Evolutionary conservation across 2,888 invertebrate genomes (phyloP), one percentile per base, ranked within the genome.

Genomic region (Trisateles emortualis): DNA sequence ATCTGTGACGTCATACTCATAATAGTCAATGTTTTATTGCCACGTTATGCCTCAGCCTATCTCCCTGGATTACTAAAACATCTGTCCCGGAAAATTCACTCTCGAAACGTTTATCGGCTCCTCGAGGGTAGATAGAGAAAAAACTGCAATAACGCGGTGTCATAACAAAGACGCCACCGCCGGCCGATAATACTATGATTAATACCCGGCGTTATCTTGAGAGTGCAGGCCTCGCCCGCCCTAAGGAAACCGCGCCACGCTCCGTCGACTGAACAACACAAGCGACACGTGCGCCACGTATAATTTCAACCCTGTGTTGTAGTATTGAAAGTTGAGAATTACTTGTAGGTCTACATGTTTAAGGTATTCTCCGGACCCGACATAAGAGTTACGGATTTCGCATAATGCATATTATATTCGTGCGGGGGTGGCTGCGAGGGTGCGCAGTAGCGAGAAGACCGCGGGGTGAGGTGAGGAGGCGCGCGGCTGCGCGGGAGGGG

Each of bases 331-430:
- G 79, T 58, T 51, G 36, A 64, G n/a, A 61, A 26, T 74, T 52
- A 45, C 16, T n/a, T 49, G 49, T 11, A 11, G 22, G 16, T 46
- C 16, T 50, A 49, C 44, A 60, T 69, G 78, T 77, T 81, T 83
- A 84, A 90, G 90, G 87, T 89, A 88, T 90, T 86, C 88, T 82
- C 79, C 73, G 78, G 84, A 83, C 78, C 83, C 81, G 78, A 84
- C 86, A 87, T 85, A 88, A 89, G 91, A 92, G 90, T 90, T 90
- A 91, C 90, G 91, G 90, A 92, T 92, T 91, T 92, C 92, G 92
- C 92, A 92, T 92, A 92, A 92, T 92, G 92, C 92, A 92, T 92
- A 90, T 90, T 91, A 91, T 91, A 91, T 91, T 89, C 85, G 82
- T 71, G 79, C 73, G 76, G 75, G 79, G 80, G 79, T 74, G 79